Base-by-base conservation (phyloP, 2,888 invertebrate genomes). In the Oscheius sp. region DNA sequence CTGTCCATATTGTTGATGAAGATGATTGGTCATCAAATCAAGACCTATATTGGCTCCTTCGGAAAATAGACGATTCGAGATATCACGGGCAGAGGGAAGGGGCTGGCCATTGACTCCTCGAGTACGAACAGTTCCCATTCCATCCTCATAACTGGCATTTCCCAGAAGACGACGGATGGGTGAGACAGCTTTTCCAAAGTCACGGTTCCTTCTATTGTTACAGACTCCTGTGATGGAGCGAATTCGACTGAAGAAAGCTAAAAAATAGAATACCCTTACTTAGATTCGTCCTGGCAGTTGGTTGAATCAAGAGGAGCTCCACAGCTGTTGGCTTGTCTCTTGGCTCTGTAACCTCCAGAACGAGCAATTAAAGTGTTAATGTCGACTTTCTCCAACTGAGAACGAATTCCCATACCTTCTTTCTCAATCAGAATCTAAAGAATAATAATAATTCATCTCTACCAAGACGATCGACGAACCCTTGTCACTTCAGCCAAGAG, bases 1-100 rank as follows among this genome's bases (percentile, higher is more conserved):
- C 87, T 95, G 94, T 0, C 94, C 94, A 83, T 91, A 94, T 88
- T 94, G 94, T 94, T 95, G 95, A 57, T 92, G 68, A 45, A 81
- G 64, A 67, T 81, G 80, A 45, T 74, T 75, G 51, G 70, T 70
- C 38, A 50, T 67, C 36, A 64, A 28, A 49, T 77, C 74, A 32
- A 66, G 59, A 9, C 47, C 38, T 2, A 41, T 54, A 28, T 54
- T 50, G 54, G 2, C 17, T 12, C 45, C 59, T 30, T 74, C 71
- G 20, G 71, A 66, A 22, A 71, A 65, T 12, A 77, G 65, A 22
- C 54, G 61, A 30, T 77, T 77, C 20, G 77, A 72, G 47, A 77
- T 65, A 33, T 61, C 45, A 8, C 77, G 65, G n/a, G 77, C 57
- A 0, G 74, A 74, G 44, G 77, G 76, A 2, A 76, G 72, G 22